Percentiles rank a stretch among this genome's conserved stretches.
These are phyloP conservation scores for Hassar affinis DNA, from an alignment of 2,113 vertebrate genomes.

Conservation along the genomic window DNA sequence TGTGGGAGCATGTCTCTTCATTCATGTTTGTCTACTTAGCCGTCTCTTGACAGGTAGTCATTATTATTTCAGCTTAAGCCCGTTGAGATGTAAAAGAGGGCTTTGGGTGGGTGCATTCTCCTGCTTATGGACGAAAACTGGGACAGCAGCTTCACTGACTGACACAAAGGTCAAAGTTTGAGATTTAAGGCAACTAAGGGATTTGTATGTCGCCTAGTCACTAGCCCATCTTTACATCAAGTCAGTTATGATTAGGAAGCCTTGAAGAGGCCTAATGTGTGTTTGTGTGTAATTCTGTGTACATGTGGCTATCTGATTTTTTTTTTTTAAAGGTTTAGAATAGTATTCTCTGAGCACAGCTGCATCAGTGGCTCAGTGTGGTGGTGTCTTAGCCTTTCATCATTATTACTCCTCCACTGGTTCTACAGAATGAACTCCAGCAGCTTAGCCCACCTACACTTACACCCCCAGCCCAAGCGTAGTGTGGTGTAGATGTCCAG, in stretches of 20 bases:
- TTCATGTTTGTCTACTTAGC: conserved; percentile 28
- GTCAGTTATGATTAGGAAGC: conserved; percentile 19
- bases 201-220: conserved; percentile 35
- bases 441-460: conserved; percentile 59
- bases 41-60: conserved; percentile 43
- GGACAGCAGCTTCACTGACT: conserved; percentile 27
- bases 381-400: conserved; percentile 48
- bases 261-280: neutral
- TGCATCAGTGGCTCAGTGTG: conserved; percentile 43
- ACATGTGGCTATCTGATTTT: conserved; percentile 1
- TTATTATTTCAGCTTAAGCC: conserved; percentile 47
- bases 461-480: neutral
- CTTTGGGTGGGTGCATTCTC: conserved; percentile 22
- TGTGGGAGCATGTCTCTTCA: neutral
- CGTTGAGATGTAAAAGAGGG: conserved; percentile 50
- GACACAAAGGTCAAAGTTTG: conserved; percentile 51
- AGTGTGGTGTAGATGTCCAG: conserved; percentile 32
- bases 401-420: conserved; percentile 70
- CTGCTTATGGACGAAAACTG: conserved; percentile 17
- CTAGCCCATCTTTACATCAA: conserved; percentile 28
- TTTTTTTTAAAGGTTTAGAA: neutral
- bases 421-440: conserved; percentile 60
- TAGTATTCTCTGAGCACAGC: conserved; percentile 67
- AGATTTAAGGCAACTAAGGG: conserved; percentile 44
- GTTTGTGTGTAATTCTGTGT: conserved; percentile 6